Evolutionary conservation across 2,888 invertebrate species (phyloP).

Genomic region (Operophtera brumata): DNA sequence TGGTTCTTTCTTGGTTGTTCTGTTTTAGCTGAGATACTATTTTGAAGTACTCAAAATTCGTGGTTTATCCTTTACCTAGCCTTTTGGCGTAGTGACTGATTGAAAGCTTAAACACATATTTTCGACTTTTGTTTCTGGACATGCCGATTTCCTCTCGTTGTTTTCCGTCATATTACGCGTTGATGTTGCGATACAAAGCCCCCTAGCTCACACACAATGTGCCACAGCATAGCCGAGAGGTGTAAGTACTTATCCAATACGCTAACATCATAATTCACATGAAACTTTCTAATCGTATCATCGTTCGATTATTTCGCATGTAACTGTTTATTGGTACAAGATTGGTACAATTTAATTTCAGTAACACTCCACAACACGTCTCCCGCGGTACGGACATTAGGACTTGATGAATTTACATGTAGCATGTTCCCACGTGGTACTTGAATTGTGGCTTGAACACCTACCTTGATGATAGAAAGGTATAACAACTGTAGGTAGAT

Average conservation of each 20-base stretch:
- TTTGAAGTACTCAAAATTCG: too few relatives aligned
- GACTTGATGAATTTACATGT: constrained; percentile 17
- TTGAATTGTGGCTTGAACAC: not conserved
- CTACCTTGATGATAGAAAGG: not conserved
- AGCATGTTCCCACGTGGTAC: constrained; percentile 4
- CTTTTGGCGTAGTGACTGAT: too few relatives aligned
- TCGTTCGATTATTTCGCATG: constrained; percentile 46
- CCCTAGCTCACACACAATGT: not conserved
- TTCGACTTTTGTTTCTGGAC: too few relatives aligned
- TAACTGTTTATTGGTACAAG: constrained; percentile 59
- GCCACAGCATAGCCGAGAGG: not conserved
- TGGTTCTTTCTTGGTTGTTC: too few relatives aligned
- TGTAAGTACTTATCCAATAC: constrained; percentile 8
- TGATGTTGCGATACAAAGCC: too few relatives aligned
- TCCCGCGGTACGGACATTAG: constrained; percentile 17
- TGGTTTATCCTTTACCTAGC: too few relatives aligned
- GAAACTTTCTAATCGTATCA: constrained; percentile 47
- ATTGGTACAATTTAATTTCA: constrained; percentile 27
- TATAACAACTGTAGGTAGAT: not conserved
- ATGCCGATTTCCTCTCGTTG: too few relatives aligned
- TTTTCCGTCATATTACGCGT: too few relatives aligned
- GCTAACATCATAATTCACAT: constrained; percentile 27
- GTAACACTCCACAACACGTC: constrained; percentile 13
- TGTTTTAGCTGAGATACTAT: too few relatives aligned
- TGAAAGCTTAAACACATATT: too few relatives aligned